phyloP scores from a whole-genome alignment of 2,888 invertebrate species.

The Escarpia spicata region DNA sequence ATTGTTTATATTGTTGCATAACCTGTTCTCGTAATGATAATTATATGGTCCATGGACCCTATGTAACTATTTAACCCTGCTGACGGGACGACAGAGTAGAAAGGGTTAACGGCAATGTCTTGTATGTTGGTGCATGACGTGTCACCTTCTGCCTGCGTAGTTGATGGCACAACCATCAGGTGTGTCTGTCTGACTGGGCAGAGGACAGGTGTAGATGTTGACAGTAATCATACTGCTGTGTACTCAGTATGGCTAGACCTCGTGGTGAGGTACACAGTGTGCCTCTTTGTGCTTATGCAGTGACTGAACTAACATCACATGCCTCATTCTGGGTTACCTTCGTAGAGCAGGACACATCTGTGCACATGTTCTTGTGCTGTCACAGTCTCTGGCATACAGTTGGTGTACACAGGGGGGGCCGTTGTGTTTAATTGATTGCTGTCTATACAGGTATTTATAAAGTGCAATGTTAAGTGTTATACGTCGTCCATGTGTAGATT shows the following conservation, averaged over 20 bases:
- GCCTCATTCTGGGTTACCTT: neutral
- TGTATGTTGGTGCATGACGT: neutral
- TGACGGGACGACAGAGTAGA: neutral
- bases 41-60: neutral
- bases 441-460: constrained; percentile 13
- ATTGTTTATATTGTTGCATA: neutral
- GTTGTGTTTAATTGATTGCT: neutral
- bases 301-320: neutral
- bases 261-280: neutral
- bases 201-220: neutral
- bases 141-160: neutral
- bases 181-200: neutral
- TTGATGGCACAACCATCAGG: neutral
- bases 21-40: neutral
- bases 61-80: constrained; percentile 3
- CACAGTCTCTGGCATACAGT: neutral
- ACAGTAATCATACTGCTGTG: neutral
- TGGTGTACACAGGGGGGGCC: neutral
- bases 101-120: neutral
- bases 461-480: constrained; percentile 16
- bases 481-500: constrained; percentile 12
- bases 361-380: neutral
- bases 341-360: neutral
- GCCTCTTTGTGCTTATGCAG: neutral
- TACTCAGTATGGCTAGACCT: neutral